Conservation (phyloP, 2,797 vertebrate species). For the Amazonetta brasiliensis region DNA sequence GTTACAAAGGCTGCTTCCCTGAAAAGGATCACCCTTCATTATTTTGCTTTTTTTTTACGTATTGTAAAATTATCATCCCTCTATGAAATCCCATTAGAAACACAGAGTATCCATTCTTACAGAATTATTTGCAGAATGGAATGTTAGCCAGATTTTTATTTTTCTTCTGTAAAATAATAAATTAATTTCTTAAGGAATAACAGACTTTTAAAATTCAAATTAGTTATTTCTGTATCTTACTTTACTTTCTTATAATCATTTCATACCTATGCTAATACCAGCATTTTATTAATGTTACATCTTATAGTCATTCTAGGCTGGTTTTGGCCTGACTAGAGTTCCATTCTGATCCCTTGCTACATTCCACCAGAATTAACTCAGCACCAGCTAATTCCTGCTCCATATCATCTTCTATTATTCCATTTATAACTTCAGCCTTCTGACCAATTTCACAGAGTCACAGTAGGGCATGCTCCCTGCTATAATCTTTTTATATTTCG, state of each 20-base stretch:
- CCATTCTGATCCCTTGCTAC: constrained; percentile 72
- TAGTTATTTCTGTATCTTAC: constrained; percentile 31
- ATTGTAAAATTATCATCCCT: constrained; percentile 2
- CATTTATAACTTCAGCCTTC: constrained; percentile 74
- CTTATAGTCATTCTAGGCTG: constrained; percentile 52
- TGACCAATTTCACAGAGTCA: constrained; percentile 74
- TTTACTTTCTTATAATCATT: constrained; percentile 58
- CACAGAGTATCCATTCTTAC: neutral
- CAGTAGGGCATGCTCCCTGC: constrained; percentile 59
- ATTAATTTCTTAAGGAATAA: neutral
- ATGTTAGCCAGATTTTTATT: neutral
- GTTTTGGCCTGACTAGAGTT: constrained; percentile 68
- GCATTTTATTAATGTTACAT: constrained; percentile 51
- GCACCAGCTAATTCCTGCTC: constrained; percentile 74
- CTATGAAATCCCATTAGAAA: neutral
- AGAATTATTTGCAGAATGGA: neutral
- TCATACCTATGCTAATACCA: constrained; percentile 61
- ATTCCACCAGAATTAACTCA: constrained; percentile 73
- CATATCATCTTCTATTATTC: constrained; percentile 75
- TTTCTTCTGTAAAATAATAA: neutral
- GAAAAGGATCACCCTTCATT: neutral
- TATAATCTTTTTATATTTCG: constrained; percentile 72
- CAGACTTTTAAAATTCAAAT: neutral
- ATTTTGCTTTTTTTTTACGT: neutral
- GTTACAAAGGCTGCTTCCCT: neutral